These are phyloP conservation scores for Danio jaintianensis DNA, from an alignment of 2,797 vertebrate genomes.

Conservation along the genomic window DNA sequence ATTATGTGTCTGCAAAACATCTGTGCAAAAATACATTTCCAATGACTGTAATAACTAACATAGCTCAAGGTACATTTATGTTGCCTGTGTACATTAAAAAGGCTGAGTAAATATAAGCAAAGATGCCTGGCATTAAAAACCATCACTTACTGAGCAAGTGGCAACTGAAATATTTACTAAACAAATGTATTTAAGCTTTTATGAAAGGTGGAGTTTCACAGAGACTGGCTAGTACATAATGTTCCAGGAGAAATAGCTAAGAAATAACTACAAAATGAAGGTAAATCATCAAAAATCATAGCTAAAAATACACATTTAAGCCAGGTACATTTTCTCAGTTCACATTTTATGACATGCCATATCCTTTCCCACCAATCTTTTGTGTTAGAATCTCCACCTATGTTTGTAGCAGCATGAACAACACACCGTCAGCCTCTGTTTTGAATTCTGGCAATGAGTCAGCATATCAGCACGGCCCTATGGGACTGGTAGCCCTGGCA, in stretches of 20 bases:
- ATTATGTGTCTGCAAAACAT: no score
- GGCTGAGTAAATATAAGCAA: background rate
- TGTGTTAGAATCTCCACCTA: constrained; percentile 25
- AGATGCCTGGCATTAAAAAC: no score
- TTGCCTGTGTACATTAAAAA: background rate
- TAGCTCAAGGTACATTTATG: background rate
- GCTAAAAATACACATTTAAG: background rate
- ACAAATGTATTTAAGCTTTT: background rate
- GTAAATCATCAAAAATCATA: no score
- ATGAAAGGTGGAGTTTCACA: background rate
- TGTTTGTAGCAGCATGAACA: constrained; percentile 53
- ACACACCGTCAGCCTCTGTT: constrained; percentile 59
- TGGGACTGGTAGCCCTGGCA: constrained; percentile 59
- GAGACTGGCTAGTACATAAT: background rate
- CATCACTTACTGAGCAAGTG: background rate
- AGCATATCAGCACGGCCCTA: constrained; percentile 53
- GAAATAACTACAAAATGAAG: background rate
- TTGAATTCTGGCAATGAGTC: constrained; percentile 61
- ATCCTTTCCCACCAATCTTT: background rate
- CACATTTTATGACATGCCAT: background rate
- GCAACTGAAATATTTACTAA: background rate
- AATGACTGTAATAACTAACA: background rate
- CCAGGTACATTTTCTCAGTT: background rate
- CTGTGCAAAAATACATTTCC: background rate
- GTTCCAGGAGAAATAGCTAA: no score